Percentiles rank a stretch among this genome's conserved stretches.
phyloP scores from a whole-genome alignment of 2,797 vertebrate species.

The Melanotaenia maccullochi region DNA sequence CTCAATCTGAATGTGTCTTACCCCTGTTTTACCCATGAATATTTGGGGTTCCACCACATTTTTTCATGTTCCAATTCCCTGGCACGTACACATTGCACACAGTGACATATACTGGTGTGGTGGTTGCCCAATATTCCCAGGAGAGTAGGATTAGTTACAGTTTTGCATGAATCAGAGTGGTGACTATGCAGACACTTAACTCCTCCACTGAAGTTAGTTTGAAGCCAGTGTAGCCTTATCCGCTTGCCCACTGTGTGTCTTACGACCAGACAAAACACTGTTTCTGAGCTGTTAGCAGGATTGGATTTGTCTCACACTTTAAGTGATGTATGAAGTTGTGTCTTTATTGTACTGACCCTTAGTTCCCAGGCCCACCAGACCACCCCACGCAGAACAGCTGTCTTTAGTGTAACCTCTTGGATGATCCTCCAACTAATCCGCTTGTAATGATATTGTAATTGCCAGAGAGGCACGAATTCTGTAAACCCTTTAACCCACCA shows the following conservation, averaged over 20 bases:
- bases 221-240: conserved; percentile 44
- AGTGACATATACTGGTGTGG: conserved; percentile 37
- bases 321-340: conserved; percentile 21
- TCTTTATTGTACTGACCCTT: conserved; percentile 26
- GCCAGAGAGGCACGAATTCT: conserved; percentile 46
- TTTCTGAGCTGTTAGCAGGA: conserved; percentile 23
- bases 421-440: conserved; percentile 77
- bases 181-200: conserved; percentile 64
- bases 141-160: conserved; percentile 52
- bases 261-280: conserved; percentile 51
- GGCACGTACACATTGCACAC: conserved; percentile 24
- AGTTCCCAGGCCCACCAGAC: conserved; percentile 66
- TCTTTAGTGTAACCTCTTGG: conserved; percentile 69
- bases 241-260: conserved; percentile 30
- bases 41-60: conserved; percentile 30
- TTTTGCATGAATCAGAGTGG: conserved; percentile 44
- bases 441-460: conserved; percentile 76
- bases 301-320: conserved; percentile 53
- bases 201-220: conserved; percentile 40
- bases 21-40: conserved; percentile 43
- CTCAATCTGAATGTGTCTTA: conserved; percentile 7
- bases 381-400: conserved; percentile 75
- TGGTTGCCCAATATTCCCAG: conserved; percentile 54
- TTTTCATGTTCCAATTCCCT: conserved; percentile 51
- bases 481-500: conserved; percentile 20